These are phyloP conservation scores for Tolypeutes matacus DNA, from an alignment of 2,797 vertebrate genomes.

Conservation along the genomic window DNA sequence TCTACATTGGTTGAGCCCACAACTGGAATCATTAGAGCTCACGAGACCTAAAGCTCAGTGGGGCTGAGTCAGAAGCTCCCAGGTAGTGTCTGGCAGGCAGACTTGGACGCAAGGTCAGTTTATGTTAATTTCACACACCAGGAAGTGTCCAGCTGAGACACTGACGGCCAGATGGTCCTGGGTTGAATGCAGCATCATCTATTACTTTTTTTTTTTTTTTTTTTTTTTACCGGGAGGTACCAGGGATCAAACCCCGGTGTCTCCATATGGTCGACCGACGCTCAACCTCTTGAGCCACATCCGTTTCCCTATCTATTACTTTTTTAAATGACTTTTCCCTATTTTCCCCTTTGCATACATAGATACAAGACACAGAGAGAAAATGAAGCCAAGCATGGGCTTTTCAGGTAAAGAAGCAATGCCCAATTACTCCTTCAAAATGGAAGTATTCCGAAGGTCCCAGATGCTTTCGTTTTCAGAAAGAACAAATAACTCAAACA, in stretches of 20 bases:
- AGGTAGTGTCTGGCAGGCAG: not conserved
- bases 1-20: not conserved
- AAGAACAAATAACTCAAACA: not conserved
- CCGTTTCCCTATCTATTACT: not conserved
- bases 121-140: not conserved
- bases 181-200: not conserved
- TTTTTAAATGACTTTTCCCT: not conserved
- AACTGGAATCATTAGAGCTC: not conserved
- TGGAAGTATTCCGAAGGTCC: not conserved
- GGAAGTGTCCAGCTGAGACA: not conserved
- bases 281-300: too few relatives aligned
- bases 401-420: not conserved
- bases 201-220: too few relatives aligned
- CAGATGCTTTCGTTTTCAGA: not conserved
- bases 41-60: not conserved
- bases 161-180: not conserved
- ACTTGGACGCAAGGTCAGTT: not conserved
- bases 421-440: not conserved
- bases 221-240: too few relatives aligned
- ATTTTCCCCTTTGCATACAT: not conserved
- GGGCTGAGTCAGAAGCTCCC: not conserved
- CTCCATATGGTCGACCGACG: too few relatives aligned
- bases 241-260: too few relatives aligned
- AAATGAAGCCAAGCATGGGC: not conserved
- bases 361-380: not conserved